Evolutionary conservation across 2,888 invertebrate genomes (phyloP), one percentile per base, ranked within the genome.

Genomic region (Drosophila antonietae): DNA sequence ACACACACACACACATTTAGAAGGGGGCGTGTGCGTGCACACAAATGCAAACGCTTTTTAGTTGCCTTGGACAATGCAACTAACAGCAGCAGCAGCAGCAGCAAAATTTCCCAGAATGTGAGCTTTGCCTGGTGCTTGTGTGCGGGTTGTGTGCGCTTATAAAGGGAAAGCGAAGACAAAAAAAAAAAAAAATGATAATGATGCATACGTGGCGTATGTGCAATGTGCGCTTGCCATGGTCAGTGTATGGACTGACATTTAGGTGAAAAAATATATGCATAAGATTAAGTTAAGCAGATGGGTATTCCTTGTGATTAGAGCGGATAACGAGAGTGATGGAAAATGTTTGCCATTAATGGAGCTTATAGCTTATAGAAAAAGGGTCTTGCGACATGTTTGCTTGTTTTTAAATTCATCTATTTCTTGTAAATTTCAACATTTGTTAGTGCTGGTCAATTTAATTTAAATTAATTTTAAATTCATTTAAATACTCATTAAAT

Each of bases 161-260:
- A 18, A 58, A 35, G 56, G 20, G 18, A 46, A 51, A 35, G 44
- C 14, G 33, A 52, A 41, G 23, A 14, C 5, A 12, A 28, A 47
- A 44, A 23, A 68, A 83, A 12, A 28, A 47, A 44, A 23, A 68
- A 83, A 63, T 66, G 43, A 73, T 76, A 70, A 65, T 57, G 31
- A 53, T 37, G 60, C 62, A 46, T 44, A 56, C 33, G 43, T 43
- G 46, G 52, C 59, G 39, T 59, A 60, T 78, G 68, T 46, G 52
- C 23, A 44, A 31, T 51, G 20, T 5, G 31, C 9, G 12, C 31
- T 62, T 55, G 46, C 18, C 70, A 49, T 37, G 41, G 46, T 6
- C 41, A 55, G 37, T 41, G 39, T 31, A 39, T 14, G 14, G 8
- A 53, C 23, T 44, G 59, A 15, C 51, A 59, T 56, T 43, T 55